Percentiles rank a stretch among this genome's conserved stretches.
These are phyloP conservation scores for Anguilla obscura DNA, from an alignment of 2,797 vertebrate species.

Conservation along the genomic window DNA sequence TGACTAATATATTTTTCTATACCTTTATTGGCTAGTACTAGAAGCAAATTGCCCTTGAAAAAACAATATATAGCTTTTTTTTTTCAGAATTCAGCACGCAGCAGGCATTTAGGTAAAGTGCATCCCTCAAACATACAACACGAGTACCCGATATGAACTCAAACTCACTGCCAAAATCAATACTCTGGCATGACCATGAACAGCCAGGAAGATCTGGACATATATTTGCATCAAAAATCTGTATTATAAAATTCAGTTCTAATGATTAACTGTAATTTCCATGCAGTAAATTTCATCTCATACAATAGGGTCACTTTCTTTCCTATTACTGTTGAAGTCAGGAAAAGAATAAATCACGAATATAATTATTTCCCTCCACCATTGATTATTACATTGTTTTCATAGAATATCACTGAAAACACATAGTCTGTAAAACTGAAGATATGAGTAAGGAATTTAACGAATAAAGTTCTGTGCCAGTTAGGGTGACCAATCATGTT, in stretches of 20 bases:
- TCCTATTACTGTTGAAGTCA: background rate
- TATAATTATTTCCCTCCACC: background rate
- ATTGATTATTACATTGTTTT: too few relatives aligned
- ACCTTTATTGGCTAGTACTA: background rate
- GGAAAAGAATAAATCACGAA: background rate
- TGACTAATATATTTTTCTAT: background rate
- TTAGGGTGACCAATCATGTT: background rate
- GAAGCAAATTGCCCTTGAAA: background rate
- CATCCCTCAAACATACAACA: background rate
- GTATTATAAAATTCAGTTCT: background rate
- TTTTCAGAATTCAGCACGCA: background rate
- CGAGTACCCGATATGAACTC: background rate
- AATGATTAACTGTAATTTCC: background rate
- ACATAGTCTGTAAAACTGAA: background rate
- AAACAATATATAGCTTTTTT: too few relatives aligned
- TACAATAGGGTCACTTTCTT: background rate
- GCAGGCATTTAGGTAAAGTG: background rate
- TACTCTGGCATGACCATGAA: background rate
- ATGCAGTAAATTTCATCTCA: background rate
- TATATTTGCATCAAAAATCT: background rate
- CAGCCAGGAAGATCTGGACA: background rate
- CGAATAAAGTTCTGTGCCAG: background rate
- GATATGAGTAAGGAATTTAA: background rate
- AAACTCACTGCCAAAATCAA: background rate
- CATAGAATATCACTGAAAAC: background rate